Percentiles rank a stretch among this genome's conserved stretches.
Evolutionary conservation across 2,797 vertebrate genomes (phyloP).

Genomic region (Thaleichthys pacificus): DNA sequence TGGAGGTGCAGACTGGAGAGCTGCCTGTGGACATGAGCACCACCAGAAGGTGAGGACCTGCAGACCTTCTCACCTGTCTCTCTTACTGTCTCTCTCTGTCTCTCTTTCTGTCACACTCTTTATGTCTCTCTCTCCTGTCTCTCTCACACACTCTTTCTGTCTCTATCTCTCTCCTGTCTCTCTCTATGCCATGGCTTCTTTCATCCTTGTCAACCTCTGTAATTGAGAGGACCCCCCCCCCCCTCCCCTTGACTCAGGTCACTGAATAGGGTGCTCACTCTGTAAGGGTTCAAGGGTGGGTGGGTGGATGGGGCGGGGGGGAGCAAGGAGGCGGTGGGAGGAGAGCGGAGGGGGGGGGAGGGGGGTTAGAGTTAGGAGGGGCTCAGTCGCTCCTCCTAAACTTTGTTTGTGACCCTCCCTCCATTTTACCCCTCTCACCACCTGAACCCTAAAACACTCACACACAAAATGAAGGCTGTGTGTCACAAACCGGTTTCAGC

Average conservation of each 20-base stretch:
- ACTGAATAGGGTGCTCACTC: not conserved
- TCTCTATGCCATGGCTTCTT: no score
- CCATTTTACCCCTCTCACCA: slow-evolving; percentile 80
- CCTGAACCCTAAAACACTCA: slow-evolving; percentile 81
- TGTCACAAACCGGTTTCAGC: slow-evolving; percentile 86
- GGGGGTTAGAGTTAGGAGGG: not conserved
- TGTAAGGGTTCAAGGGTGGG: not conserved
- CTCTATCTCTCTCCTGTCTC: no score
- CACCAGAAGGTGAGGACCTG: slow-evolving; percentile 80
- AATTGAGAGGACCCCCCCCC: no score
- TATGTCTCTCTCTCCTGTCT: no score
- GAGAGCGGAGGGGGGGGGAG: not conserved
- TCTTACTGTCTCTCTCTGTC: no score
- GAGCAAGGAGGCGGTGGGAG: not conserved
- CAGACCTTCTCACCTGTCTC: no score
- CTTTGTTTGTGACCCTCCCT: slow-evolving; percentile 59
- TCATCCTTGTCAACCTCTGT: no score
- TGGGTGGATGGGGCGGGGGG: not conserved
- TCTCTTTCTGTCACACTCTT: no score
- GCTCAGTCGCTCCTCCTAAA: slow-evolving; percentile 28
- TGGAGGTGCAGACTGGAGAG: slow-evolving; percentile 83
- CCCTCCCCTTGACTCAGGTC: no score
- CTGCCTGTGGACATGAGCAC: slow-evolving; percentile 95
- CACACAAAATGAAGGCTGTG: slow-evolving; percentile 86
- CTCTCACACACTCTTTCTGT: no score